Conservation (phyloP, 2,113 vertebrate species). For the Pseudorhombus dupliciocellatus region DNA sequence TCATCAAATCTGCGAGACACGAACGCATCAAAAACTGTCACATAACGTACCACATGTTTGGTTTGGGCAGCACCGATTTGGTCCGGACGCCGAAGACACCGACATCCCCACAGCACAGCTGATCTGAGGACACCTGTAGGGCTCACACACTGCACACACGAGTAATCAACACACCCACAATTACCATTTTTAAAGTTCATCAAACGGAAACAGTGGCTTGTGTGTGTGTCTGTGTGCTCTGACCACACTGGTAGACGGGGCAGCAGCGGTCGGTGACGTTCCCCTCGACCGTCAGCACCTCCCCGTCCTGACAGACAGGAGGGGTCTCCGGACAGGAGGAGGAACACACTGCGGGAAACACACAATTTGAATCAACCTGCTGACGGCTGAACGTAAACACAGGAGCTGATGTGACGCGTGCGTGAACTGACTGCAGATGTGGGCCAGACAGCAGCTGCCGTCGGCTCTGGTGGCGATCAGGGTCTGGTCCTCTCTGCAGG, state of each 20-base stretch:
- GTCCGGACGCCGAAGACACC: conserved; percentile 82
- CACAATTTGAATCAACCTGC: background rate
- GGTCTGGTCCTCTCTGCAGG: conserved; percentile 88
- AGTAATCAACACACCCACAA: conserved; percentile 7
- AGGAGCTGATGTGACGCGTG: background rate
- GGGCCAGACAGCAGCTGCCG: conserved; percentile 88
- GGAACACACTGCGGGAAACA: conserved; percentile 82
- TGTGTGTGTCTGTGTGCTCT: conserved; percentile 53
- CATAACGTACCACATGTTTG: conserved; percentile 86
- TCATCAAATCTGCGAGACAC: background rate
- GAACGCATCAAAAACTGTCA: background rate
- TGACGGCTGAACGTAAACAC: background rate
- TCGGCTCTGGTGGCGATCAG: conserved; percentile 85
- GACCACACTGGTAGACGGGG: conserved; percentile 90
- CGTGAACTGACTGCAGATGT: conserved; percentile 88
- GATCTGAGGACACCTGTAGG: conserved; percentile 86
- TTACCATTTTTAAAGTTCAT: background rate
- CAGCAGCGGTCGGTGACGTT: conserved; percentile 92
- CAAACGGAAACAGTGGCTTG: background rate
- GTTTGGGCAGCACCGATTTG: conserved; percentile 88
- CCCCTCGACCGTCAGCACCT: conserved; percentile 85
- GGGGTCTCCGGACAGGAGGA: conserved; percentile 81
- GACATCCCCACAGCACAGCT: conserved; percentile 87
- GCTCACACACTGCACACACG: conserved; percentile 87
- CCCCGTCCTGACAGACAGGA: conserved; percentile 88